Evolutionary conservation across 2,797 vertebrate species (phyloP).

Genomic region (Eulemur coronatus): DNA sequence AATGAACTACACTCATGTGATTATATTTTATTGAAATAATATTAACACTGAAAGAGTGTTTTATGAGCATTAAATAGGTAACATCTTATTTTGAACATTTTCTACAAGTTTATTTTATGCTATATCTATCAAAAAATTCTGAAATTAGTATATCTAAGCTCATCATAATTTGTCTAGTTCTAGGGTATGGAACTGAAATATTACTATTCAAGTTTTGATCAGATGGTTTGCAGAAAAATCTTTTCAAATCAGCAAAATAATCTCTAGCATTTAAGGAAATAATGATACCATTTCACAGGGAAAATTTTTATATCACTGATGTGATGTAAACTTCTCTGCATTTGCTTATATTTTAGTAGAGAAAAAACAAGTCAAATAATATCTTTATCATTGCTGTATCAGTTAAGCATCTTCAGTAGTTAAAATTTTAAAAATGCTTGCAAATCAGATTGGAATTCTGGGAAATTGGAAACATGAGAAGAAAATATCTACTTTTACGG

Average conservation of each 20-base stretch:
- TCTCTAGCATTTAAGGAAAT: background rate
- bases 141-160: background rate
- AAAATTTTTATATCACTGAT: background rate
- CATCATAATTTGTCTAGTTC: background rate
- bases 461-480: background rate
- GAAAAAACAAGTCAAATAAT: background rate
- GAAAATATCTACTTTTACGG: background rate
- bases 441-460: background rate
- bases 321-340: background rate
- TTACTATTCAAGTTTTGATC: background rate
- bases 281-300: background rate
- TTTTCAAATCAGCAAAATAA: background rate
- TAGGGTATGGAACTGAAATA: background rate
- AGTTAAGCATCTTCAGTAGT: background rate
- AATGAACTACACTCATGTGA: background rate
- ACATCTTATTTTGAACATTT: background rate
- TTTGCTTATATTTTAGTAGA: background rate
- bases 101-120: background rate
- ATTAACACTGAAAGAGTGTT: background rate
- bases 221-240: background rate
- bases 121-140: background rate
- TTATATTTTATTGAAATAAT: background rate
- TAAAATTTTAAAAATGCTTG: background rate
- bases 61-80: background rate
- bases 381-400: background rate